phyloP scores from a whole-genome alignment of 2,797 vertebrate species.

The Tapirus indicus region DNA sequence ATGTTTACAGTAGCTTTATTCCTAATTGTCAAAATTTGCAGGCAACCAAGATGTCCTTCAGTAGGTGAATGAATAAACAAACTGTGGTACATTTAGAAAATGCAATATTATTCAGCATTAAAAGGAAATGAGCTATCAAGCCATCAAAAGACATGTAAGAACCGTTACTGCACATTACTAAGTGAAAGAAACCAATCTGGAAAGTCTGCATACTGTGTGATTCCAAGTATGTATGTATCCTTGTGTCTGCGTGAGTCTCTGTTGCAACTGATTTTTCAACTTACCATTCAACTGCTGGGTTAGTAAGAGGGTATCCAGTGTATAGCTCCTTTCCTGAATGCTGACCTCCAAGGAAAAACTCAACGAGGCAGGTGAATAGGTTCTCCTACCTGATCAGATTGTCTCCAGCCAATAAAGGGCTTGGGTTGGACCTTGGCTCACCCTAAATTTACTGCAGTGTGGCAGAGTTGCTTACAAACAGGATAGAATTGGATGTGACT shows the following conservation, averaged over 20 bases:
- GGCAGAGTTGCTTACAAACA: not conserved
- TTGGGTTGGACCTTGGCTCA: not conserved
- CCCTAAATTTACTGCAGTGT: not conserved
- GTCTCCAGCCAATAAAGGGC: not conserved
- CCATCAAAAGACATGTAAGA: not conserved
- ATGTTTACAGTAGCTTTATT: not conserved
- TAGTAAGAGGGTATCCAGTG: not conserved
- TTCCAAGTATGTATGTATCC: not conserved
- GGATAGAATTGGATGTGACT: not conserved
- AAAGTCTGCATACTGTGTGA: not conserved
- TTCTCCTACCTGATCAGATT: not conserved
- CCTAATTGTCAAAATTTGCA: not conserved
- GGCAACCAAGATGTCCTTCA: not conserved
- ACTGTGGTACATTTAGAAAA: not conserved
- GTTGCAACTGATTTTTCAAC: not conserved
- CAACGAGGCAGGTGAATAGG: not conserved
- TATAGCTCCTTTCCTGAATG: not conserved
- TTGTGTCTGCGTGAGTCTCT: not conserved
- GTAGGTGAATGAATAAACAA: not conserved
- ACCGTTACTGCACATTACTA: not conserved
- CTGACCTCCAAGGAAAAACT: not conserved
- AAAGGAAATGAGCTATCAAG: not conserved
- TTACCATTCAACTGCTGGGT: not conserved
- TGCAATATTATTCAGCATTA: not conserved
- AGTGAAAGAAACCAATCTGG: not conserved